Conservation (phyloP, 2,888 invertebrate genomes). For the Andrena marginata region DNA sequence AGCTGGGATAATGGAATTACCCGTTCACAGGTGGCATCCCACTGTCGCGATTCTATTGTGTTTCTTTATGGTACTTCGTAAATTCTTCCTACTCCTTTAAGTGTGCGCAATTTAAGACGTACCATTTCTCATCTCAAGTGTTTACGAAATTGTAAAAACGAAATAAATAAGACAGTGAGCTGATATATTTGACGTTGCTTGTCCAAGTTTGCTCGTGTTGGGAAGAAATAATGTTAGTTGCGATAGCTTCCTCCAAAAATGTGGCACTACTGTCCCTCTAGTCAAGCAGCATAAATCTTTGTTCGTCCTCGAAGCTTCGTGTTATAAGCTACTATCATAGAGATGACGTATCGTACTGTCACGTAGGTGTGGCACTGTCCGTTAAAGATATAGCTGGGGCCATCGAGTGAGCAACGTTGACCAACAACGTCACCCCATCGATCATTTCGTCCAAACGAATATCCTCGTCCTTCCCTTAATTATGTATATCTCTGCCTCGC, state of each 20-base stretch:
- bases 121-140: not conserved
- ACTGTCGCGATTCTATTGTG: not conserved
- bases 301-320: slow-evolving; percentile 71
- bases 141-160: not conserved
- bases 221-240: no score
- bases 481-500: slow-evolving; percentile 47
- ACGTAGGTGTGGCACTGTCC: slow-evolving; percentile 54
- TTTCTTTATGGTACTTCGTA: not conserved
- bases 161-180: not conserved
- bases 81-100: not conserved
- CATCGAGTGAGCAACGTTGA: slow-evolving; percentile 50
- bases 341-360: slow-evolving; percentile 74
- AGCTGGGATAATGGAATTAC: slow-evolving; percentile 13
- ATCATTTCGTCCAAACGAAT: slow-evolving; percentile 65
- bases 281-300: slow-evolving; percentile 72
- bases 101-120: not conserved
- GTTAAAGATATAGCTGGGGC: slow-evolving; percentile 77
- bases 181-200: not conserved
- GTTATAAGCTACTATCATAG: slow-evolving; percentile 49
- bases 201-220: slow-evolving; percentile 1
- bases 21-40: slow-evolving; percentile 2
- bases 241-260: no score
- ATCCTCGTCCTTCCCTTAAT: slow-evolving; percentile 59
- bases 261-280: slow-evolving; percentile 16
- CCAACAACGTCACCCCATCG: slow-evolving; percentile 58